Evolutionary conservation across 2,797 vertebrate genomes (phyloP), one percentile per base, ranked within the genome.

Genomic region (Siniperca undulata): DNA sequence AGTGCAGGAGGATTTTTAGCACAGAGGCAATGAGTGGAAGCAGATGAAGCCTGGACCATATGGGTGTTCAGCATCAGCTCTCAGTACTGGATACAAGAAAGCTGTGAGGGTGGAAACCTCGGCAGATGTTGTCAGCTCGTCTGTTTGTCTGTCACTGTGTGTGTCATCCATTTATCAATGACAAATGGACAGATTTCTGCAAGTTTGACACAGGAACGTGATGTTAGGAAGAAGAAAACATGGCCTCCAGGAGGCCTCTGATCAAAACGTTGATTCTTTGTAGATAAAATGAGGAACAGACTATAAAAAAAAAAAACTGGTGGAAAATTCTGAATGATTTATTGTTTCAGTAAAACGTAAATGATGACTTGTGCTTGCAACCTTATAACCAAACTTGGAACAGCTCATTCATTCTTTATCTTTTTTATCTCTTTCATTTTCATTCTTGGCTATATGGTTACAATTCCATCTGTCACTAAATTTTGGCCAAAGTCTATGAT

Each of bases 1-100:
- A 88, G 71, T 84, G 87, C 83, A 66, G 72, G 1, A 55, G 80
- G 85, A 91, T 91, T 91, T 89, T 86, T 83, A 89, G 52, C 80
- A 83, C 75, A 74, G 70, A 78, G 61, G 77, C 4, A 12, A 79
- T 4, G 7, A 58, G 62, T 71, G 67, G 62, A 58, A 46, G 60
- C 75, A 75, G 82, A 88, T 88, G 55, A 88, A 81, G 34, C 70
- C 44, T 1, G 68, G 77, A 85, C 72, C 84, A 70, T 78, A 81
- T 80, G 86, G 52, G 14, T 4, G 16, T 59, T 74, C 30, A n/a
- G 69, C 76, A 36, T 17, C 55, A 1, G 55, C 53, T 70, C 27
- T n/a, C 73, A 3, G 24, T 12, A 52, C 72, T 50, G 72, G 62
- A 62, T 71, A 64, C 62, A 72, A 59, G 44, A 60, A 71, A 34